Base-by-base conservation (phyloP, 2,888 invertebrate genomes). In the Allophyes oxyacanthae region DNA sequence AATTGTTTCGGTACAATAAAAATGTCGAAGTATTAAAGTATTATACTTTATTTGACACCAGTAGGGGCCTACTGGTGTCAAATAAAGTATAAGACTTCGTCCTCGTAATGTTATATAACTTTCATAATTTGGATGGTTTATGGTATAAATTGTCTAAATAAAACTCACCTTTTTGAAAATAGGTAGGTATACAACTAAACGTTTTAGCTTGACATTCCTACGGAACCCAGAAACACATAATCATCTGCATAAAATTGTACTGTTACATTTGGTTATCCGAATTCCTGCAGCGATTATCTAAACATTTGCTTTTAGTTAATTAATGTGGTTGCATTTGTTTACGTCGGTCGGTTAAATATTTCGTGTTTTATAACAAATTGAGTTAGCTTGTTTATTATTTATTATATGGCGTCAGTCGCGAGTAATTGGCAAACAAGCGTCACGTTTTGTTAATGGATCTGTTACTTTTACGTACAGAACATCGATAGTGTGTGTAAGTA, bases 271-370 rank as follows among this genome's bases (percentile, higher is more conserved):
- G 46, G 45, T 46, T 68, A 58, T 62, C 49, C 58, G 67, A 72
- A 65, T 78, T 75, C 74, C 73, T 69, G 77, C 74, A 73, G 78
- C 64, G 75, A 77, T 78, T 80, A 77, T 75, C 66, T 75, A 79
- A 82, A 79, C 72, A 81, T 82, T 75, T 71, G 74, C 73, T 81
- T 78, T 83, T 71, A 72, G 53, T 61, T 77, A 79, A 85, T 87
- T 84, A 81, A 87, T 88, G 83, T 77, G 61, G 61, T 72, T 67
- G 73, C 81, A 85, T 88, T 86, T 85, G 83, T 87, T 85, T 77
- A 70, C 74, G 85, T 85, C 86, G 59, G 69, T 74, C 54, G 74
- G 76, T 82, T 75, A 77, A 83, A 84, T 81, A 83, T 83, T 83
- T 82, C 70, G 75, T 82, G 78, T 77, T 80, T 78, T 79, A 75